Evolutionary conservation across 2,797 vertebrate species (phyloP), one percentile per base, ranked within the genome.

Genomic region (Halcyon chelicuti): DNA sequence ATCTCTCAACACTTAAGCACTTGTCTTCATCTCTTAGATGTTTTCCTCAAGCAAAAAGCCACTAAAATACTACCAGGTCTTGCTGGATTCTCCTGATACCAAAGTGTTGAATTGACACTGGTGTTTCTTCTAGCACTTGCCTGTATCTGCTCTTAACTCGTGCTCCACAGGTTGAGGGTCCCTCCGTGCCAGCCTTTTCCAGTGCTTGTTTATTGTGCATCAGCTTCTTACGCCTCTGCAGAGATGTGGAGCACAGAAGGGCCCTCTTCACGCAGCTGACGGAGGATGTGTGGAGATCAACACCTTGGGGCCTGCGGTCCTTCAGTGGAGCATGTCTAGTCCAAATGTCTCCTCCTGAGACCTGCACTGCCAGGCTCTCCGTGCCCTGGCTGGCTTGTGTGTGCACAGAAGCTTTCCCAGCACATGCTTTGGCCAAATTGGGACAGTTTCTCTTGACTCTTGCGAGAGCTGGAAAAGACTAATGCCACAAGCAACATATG

Each of bases 221-320:
- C 2, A 1, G 2, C 28, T 12, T n/a, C 11, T 1, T 58, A 5
- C 10, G 1, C 0, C 1, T 3, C 26, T 58, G 29, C 70, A 55
- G 77, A 61, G 51, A 1, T 19, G 14, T 19, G 37, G 40, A 70
- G 37, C 84, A 39, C 22, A 33, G 25, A 60, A 58, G n/a, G 19
- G 18, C 14, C n/a, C 42, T 71, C 12, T 51, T 77, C 37, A 11
- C 15, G 7, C 7, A 58, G 55, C 26, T 49, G 22, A 68, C 79
- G 35, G 1, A 49, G 37, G 29, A 14, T n/a, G 15, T 5, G 0
- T 51, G 37, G 9, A 28, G 16, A 52, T 46, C 13, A 9, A 8
- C 42, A 90, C n/a, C n/a, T 73, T 49, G 63, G 44, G 35, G 54
- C 17, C n/a, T 75, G 60, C 4, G 15, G 31, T 42, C 44, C 51